Evolutionary conservation across 2,888 invertebrate genomes (phyloP).

Genomic region (Ormyrus labotus): DNA sequence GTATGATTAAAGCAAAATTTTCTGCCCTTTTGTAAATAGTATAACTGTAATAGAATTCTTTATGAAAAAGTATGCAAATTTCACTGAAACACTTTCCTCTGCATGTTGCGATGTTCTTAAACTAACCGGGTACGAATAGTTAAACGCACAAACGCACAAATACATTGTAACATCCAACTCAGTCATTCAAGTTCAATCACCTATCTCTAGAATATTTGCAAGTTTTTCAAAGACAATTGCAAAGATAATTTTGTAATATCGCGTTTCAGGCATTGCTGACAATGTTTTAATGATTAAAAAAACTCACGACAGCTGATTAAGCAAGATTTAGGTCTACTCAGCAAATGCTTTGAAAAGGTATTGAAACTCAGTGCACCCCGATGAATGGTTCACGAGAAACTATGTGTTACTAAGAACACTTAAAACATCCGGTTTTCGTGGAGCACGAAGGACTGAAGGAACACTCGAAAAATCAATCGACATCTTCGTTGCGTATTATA

Average conservation of each 20-base stretch:
- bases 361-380: too few relatives aligned
- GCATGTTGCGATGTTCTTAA: constrained; percentile 19
- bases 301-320: constrained; percentile 30
- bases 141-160: not conserved
- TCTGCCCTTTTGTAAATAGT: too few relatives aligned
- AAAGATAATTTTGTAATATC: not conserved
- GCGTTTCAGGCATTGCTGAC: not conserved
- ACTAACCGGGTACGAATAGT: not conserved
- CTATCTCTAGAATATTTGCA: constrained; percentile 22
- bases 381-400: too few relatives aligned
- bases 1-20: too few relatives aligned
- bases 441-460: not conserved
- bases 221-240: not conserved
- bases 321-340: constrained; percentile 22
- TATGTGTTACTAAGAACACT: too few relatives aligned
- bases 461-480: constrained; percentile 37
- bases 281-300: not conserved
- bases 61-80: too few relatives aligned
- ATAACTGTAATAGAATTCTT: too few relatives aligned
- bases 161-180: not conserved
- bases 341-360: constrained; percentile 21
- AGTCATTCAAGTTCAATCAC: constrained; percentile 22
- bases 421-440: not conserved
- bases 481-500: constrained; percentile 21
- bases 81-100: constrained; percentile 49